Evolutionary conservation across 2,888 invertebrate genomes (phyloP), one percentile per base, ranked within the genome.

Genomic region (Luperina testacea): DNA sequence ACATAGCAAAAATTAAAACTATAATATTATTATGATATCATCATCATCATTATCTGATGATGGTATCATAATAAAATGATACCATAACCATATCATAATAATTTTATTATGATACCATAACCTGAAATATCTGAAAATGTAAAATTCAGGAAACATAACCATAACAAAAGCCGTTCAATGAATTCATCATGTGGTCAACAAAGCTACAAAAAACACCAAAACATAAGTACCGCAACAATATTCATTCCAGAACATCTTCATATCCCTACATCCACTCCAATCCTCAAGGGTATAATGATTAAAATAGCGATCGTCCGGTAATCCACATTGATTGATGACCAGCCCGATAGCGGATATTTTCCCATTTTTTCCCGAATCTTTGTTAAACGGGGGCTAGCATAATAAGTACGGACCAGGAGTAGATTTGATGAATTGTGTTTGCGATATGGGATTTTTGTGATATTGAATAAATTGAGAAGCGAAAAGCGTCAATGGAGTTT

Each of bases 271-370:
- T 57, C 78, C 67, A 73, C 83, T 86, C 75, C 77, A 75, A 88
- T 90, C 88, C 93, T 92, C 92, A 70, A 87, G 93, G 93, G 94
- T 87, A 91, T 92, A 92, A 93, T 94, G 95, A 95, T 95, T 95
- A 94, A 94, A 93, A 93, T 92, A 90, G 89, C 90, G 92, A 91
- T 89, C 92, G 89, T 87, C 90, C 88, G 86, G 92, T 94, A 94
- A 95, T 94, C 94, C 88, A 83, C 87, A 90, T 93, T 96, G 96
- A 96, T 96, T 94, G 96, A 96, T 96, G 94, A 92, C 93, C 92
- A 91, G 91, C 87, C 85, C 86, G 82, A 94, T 93, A 91, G 92
- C 89, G 83, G 92, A 84, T 79, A 82, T 69, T 93, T 94, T 93
- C 92, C 92, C 92, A 92, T 94, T 96, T 94, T 93, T 91, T 88